These are phyloP conservation scores for Trichonephila inaurata DNA, from an alignment of 1,140 invertebrate genomes.

Conservation along the genomic window DNA sequence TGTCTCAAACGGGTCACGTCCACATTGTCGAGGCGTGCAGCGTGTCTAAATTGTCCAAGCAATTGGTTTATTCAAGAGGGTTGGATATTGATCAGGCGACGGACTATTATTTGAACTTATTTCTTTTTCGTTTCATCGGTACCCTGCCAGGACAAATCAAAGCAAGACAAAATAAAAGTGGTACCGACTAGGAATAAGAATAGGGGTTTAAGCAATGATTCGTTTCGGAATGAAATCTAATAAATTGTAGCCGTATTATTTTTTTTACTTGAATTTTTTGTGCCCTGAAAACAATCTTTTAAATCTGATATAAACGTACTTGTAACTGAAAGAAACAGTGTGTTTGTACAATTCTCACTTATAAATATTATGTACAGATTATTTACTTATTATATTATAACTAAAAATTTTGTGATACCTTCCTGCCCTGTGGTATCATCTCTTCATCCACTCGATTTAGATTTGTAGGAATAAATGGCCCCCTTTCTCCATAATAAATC, in stretches of 20 bases:
- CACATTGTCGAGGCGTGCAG: conserved; percentile 5
- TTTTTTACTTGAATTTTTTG: no score
- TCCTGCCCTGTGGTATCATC: no score
- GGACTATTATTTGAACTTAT: conserved; percentile 12
- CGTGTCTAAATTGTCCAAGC: conserved; percentile 63
- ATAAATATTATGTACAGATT: no score
- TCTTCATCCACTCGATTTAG: no score
- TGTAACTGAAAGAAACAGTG: no score
- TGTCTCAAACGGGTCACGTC: conserved; percentile 18
- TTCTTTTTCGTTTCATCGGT: not conserved
- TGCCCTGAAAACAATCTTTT: no score
- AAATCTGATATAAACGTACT: no score
- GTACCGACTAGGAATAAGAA: conserved; percentile 5
- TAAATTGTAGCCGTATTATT: not conserved
- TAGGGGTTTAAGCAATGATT: conserved; percentile 42
- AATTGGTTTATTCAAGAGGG: conserved; percentile 34
- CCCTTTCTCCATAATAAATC: no score
- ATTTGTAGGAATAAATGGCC: no score
- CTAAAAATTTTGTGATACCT: no score
- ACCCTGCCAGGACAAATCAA: not conserved
- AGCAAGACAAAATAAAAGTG: not conserved
- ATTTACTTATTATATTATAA: no score
- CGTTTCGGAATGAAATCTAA: conserved; percentile 44
- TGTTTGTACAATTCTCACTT: no score
- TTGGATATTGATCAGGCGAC: conserved; percentile 54